Evolutionary conservation across 2,113 vertebrate species (phyloP).

Genomic region (Mastomys coucha): DNA sequence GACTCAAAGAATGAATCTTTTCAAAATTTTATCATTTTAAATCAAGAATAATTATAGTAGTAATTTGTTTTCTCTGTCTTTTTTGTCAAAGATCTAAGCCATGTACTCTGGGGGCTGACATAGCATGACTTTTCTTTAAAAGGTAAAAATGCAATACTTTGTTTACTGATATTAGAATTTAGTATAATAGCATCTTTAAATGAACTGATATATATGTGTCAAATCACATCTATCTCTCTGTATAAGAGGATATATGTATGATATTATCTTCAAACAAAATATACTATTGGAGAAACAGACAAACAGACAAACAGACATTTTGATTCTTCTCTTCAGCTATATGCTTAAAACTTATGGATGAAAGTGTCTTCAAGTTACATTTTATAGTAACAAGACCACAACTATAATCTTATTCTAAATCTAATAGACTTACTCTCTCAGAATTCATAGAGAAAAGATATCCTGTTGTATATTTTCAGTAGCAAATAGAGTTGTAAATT

Average conservation of each 20-base stretch:
- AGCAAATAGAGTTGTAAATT: background rate
- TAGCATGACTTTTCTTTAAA: background rate
- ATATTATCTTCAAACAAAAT: background rate
- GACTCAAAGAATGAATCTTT: conserved; percentile 57
- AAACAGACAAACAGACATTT: background rate
- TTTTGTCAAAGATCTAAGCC: conserved; percentile 24
- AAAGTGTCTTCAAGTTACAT: background rate
- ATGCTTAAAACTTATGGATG: background rate
- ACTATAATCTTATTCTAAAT: background rate
- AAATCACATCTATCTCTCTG: background rate
- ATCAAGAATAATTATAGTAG: conserved; percentile 8
- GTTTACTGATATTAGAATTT: background rate
- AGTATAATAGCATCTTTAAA: background rate
- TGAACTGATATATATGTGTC: background rate
- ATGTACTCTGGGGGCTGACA: background rate
- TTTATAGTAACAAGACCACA: background rate
- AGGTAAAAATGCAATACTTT: background rate
- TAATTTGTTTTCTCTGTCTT: background rate
- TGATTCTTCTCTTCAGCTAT: background rate
- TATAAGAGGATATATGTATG: background rate
- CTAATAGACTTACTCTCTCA: background rate
- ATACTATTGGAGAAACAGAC: background rate
- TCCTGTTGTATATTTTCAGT: background rate
- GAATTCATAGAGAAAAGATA: background rate
- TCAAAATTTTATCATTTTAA: conserved; percentile 53